A percentile compares a stretch with the other conserved stretches of the same genome.
Conservation (phyloP, 2,888 invertebrate genomes). For the Oscheius onirici region DNA sequence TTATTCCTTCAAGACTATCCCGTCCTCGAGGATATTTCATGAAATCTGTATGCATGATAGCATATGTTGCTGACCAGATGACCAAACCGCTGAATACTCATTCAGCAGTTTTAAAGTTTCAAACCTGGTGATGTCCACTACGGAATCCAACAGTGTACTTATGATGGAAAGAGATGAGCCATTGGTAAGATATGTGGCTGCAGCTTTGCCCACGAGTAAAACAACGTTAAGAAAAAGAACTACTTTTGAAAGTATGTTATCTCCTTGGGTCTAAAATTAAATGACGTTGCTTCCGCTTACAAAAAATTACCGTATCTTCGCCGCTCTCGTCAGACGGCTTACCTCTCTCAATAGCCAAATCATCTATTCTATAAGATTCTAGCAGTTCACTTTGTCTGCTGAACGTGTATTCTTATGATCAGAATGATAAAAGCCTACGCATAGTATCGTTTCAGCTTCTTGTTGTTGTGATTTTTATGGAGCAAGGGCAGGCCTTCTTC, state of each 20-base stretch:
- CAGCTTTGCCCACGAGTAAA: conserved; percentile 35
- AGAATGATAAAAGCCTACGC: not conserved
- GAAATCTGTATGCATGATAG: conserved; percentile 39
- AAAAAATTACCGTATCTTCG: conserved; percentile 1
- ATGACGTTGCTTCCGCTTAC: too few relatives aligned
- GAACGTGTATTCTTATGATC: not conserved
- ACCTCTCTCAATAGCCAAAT: conserved; percentile 13
- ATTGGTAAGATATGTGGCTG: conserved; percentile 34
- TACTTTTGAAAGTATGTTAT: conserved; percentile 34
- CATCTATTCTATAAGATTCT: conserved; percentile 13
- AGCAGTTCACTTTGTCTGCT: conserved; percentile 16
- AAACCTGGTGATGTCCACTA: conserved; percentile 46
- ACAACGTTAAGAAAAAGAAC: conserved; percentile 35
- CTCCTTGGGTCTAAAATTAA: conserved; percentile 33
- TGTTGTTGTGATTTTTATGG: conserved; percentile 1
- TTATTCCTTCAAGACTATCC: conserved; percentile 35
- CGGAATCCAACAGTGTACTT: conserved; percentile 38
- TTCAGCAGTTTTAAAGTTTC: too few relatives aligned
- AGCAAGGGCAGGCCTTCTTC: conserved; percentile 19
- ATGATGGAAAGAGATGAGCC: conserved; percentile 46
- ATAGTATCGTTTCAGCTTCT: conserved; percentile 13
- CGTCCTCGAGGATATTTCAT: conserved; percentile 37
- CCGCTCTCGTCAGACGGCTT: not conserved
- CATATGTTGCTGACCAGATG: conserved; percentile 39
- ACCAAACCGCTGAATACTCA: conserved; percentile 40